Percentiles rank a stretch among this genome's conserved stretches.
Conservation (phyloP, 2,888 invertebrate genomes). For the Lithosia quadra region DNA sequence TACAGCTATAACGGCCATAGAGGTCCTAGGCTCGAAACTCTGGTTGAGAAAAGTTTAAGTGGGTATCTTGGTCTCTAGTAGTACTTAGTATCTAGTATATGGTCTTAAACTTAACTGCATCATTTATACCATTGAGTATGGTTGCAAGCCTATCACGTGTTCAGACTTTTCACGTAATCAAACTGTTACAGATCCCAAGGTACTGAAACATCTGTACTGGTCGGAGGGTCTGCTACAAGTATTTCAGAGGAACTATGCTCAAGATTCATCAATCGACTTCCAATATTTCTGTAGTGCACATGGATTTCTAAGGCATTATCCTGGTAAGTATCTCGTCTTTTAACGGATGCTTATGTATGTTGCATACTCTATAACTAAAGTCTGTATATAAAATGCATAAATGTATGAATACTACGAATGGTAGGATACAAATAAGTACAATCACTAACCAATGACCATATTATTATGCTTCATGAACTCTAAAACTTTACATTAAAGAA, state of each 20-base stretch:
- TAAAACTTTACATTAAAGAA: too few relatives aligned
- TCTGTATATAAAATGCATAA: background rate
- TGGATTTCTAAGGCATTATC: constrained; percentile 81
- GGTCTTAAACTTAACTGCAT: background rate
- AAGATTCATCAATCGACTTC: constrained; percentile 76
- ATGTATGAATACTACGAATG: background rate
- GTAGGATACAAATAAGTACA: background rate
- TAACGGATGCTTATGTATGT: background rate
- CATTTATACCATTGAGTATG: background rate
- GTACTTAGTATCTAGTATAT: too few relatives aligned
- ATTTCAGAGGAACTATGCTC: constrained; percentile 77
- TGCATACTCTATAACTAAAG: background rate
- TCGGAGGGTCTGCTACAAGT: constrained; percentile 71
- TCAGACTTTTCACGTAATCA: background rate
- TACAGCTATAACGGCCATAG: background rate
- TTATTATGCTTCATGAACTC: too few relatives aligned
- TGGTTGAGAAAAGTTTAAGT: background rate
- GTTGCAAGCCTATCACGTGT: background rate
- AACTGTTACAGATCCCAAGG: constrained; percentile 56
- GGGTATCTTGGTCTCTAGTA: too few relatives aligned
- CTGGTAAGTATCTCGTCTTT: constrained; percentile 61
- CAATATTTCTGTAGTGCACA: constrained; percentile 82
- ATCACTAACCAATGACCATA: too few relatives aligned
- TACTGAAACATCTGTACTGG: constrained; percentile 72
- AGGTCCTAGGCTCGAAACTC: background rate